Conservation (phyloP, 1,140 invertebrate species). For the Drosophila ficusphila region DNA sequence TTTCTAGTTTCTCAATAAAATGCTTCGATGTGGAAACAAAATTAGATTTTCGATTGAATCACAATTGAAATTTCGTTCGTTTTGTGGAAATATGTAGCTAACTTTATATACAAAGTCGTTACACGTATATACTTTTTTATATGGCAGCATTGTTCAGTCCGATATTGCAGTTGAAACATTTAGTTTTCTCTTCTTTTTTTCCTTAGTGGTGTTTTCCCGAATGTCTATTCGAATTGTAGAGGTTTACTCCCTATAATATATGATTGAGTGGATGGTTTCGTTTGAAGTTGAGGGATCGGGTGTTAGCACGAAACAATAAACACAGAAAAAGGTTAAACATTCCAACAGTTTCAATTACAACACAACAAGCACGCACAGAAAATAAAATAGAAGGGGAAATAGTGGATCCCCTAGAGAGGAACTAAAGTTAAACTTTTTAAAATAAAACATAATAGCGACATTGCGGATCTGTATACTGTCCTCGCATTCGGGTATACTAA, state of each 20-base stretch:
- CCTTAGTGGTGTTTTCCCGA: conserved; percentile 19
- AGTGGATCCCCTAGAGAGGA: background rate
- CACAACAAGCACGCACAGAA: conserved; percentile 24
- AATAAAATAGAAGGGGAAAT: conserved; percentile 11
- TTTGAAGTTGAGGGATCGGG: conserved; percentile 50
- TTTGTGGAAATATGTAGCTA: conserved; percentile 29
- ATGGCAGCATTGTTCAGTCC: conserved; percentile 79
- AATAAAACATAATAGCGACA: conserved; percentile 23
- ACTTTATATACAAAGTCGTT: conserved; percentile 32
- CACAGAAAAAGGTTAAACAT: conserved; percentile 9
- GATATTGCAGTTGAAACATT: conserved; percentile 62
- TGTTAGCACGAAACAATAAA: conserved; percentile 42
- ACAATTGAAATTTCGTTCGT: conserved; percentile 71
- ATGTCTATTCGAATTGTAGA: conserved; percentile 32
- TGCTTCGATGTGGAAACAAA: conserved; percentile 72
- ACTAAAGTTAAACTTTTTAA: conserved; percentile 31
- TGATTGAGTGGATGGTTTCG: conserved; percentile 21
- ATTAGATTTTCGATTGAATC: conserved; percentile 78
- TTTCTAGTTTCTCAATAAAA: conserved; percentile 42
- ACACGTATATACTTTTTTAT: conserved; percentile 41
- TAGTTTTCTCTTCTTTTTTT: conserved; percentile 8
- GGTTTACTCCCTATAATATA: conserved; percentile 32
- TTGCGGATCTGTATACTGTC: conserved; percentile 17
- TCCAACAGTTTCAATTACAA: conserved; percentile 28
- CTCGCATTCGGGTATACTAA: conserved; percentile 35